phyloP scores from a whole-genome alignment of 2,888 invertebrate genomes.

The Ochropacha duplaris region DNA sequence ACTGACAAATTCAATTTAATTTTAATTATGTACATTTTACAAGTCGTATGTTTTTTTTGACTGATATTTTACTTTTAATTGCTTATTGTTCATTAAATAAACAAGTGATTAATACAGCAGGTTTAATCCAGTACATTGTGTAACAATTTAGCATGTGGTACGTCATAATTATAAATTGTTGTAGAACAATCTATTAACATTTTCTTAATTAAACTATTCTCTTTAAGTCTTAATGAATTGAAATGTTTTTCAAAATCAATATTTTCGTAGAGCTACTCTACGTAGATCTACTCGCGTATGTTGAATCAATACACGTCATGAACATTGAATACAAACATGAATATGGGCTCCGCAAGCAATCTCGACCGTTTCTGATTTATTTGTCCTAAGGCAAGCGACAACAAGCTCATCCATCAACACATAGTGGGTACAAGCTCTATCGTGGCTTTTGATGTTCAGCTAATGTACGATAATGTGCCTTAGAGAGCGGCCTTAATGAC shows the following conservation, averaged over 20 bases:
- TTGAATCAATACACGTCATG: background rate
- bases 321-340: background rate
- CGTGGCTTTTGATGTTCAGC: conserved; percentile 47
- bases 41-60: background rate
- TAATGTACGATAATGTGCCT: conserved; percentile 46
- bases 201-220: background rate
- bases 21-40: background rate
- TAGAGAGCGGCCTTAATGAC: conserved; percentile 17
- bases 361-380: conserved; percentile 17
- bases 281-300: background rate
- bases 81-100: background rate
- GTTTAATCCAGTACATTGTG: background rate
- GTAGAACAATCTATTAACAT: background rate
- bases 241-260: too few relatives aligned
- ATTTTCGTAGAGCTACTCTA: too few relatives aligned
- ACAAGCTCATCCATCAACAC: conserved; percentile 11
- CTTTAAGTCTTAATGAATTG: background rate
- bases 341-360: background rate
- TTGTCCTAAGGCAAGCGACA: conserved; percentile 19
- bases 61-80: background rate
- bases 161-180: background rate
- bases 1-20: background rate
- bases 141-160: background rate
- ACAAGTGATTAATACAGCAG: background rate
- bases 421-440: conserved; percentile 28